Conservation (phyloP, 92 coral and sea anemone genomes). For the Meandrina meandrites region DNA sequence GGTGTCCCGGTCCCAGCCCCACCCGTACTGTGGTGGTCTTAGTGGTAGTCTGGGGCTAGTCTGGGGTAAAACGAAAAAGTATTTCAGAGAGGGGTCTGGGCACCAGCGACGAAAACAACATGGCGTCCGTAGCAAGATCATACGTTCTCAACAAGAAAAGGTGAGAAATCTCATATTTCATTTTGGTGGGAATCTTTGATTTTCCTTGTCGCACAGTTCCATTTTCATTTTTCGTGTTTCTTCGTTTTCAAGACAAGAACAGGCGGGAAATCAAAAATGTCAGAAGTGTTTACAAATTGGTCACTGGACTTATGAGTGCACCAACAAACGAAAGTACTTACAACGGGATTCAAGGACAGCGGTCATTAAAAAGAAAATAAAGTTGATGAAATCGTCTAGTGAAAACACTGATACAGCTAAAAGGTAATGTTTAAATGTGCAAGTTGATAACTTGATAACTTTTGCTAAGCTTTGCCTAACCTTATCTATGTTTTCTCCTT, state of each 20-base stretch:
- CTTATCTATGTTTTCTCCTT: too few relatives aligned
- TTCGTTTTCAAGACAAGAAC: slow-evolving; percentile 58
- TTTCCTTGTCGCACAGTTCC: background rate
- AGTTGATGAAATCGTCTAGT: slow-evolving; percentile 32
- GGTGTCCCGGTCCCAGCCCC: too few relatives aligned
- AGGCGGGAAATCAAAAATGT: slow-evolving; percentile 90
- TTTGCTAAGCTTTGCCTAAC: too few relatives aligned
- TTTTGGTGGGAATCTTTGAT: background rate
- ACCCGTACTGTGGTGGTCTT: too few relatives aligned
- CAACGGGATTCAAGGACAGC: slow-evolving; percentile 95
- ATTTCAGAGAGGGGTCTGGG: slow-evolving; percentile 1
- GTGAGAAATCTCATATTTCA: slow-evolving; percentile 74
- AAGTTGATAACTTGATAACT: too few relatives aligned
- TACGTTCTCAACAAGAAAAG: slow-evolving; percentile 90
- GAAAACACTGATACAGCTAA: background rate
- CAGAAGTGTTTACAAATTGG: slow-evolving; percentile 96
- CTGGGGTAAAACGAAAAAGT: background rate
- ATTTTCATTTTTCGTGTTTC: background rate
- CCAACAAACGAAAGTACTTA: slow-evolving; percentile 90
- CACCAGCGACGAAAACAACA: slow-evolving; percentile 39
- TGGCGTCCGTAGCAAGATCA: slow-evolving; percentile 94
- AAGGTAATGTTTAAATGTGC: slow-evolving; percentile 1
- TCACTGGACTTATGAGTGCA: slow-evolving; percentile 99
- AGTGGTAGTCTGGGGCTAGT: too few relatives aligned
- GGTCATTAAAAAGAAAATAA: slow-evolving; percentile 89